Percentiles rank a stretch among this genome's conserved stretches.
phyloP scores from a whole-genome alignment of 2,888 invertebrate species.

The Clunio marinus region DNA sequence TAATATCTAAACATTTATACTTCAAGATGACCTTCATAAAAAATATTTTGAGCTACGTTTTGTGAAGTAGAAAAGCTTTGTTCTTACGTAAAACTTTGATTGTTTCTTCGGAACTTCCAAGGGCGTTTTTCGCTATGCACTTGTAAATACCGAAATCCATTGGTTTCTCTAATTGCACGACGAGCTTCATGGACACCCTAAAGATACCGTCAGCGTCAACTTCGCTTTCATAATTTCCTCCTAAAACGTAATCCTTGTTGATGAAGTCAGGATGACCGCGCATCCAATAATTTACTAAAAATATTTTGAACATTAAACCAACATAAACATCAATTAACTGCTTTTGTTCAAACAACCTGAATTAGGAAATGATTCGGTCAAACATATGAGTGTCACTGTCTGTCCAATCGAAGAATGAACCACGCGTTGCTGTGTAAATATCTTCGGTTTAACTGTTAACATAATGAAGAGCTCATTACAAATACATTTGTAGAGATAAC shows the following conservation, averaged over 20 bases:
- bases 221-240: conserved; percentile 50
- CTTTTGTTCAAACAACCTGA: conserved; percentile 47
- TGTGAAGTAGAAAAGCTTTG: neutral
- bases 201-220: conserved; percentile 67
- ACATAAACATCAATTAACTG: neutral
- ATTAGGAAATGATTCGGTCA: conserved; percentile 49
- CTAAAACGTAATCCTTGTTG: conserved; percentile 44
- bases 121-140: conserved; percentile 75
- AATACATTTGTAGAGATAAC: neutral
- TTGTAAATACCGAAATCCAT: conserved; percentile 73
- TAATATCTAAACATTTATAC: no score
- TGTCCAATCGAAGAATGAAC: conserved; percentile 49
- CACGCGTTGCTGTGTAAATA: conserved; percentile 48
- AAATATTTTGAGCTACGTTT: no score
- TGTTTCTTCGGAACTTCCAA: conserved; percentile 58
- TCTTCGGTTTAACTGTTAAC: conserved; percentile 48
- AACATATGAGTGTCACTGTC: conserved; percentile 48
- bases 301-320: neutral
- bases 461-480: conserved; percentile 15
- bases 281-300: conserved; percentile 46
- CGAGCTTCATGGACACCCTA: conserved; percentile 70
- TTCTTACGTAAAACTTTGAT: conserved; percentile 43
- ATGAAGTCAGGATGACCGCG: conserved; percentile 43
- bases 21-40: no score
- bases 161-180: conserved; percentile 60